phyloP scores from a whole-genome alignment of 2,113 vertebrate genomes.

The Piprites chloris region DNA sequence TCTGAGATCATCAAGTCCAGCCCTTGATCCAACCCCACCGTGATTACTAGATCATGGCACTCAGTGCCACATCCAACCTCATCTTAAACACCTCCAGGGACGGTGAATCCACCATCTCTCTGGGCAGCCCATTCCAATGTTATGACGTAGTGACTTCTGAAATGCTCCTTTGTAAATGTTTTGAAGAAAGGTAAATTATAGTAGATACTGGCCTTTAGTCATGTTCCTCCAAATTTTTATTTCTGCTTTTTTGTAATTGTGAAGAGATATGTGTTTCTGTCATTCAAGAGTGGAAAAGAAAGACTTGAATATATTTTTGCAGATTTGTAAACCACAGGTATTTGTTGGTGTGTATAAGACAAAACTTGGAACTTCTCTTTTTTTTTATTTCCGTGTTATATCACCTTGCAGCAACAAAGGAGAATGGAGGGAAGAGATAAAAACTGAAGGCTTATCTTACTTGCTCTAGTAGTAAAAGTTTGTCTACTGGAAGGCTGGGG shows the following conservation, averaged over 20 bases:
- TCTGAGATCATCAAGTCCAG: no score
- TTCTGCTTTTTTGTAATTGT: not conserved
- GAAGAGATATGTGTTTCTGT: not conserved
- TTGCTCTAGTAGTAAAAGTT: not conserved
- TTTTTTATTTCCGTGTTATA: not conserved
- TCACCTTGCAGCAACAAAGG: not conserved
- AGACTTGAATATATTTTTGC: not conserved
- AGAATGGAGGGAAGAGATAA: fast-evolving
- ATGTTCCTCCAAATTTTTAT: not conserved
- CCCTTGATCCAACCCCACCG: no score
- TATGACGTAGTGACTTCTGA: not conserved
- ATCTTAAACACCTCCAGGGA: no score
- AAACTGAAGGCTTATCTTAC: not conserved
- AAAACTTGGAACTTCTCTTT: not conserved
- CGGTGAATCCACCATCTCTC: no score
- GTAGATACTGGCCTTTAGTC: not conserved
- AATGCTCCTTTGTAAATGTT: not conserved
- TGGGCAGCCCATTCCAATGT: no score
- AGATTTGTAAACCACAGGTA: not conserved
- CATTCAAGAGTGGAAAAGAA: not conserved
- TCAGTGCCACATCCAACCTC: no score
- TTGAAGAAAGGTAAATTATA: not conserved
- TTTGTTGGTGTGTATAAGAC: not conserved
- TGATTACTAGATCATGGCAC: no score
- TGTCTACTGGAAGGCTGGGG: not conserved